Evolutionary conservation across 2,888 invertebrate genomes (phyloP), one percentile per base, ranked within the genome.

Genomic region (Aelia acuminata): DNA sequence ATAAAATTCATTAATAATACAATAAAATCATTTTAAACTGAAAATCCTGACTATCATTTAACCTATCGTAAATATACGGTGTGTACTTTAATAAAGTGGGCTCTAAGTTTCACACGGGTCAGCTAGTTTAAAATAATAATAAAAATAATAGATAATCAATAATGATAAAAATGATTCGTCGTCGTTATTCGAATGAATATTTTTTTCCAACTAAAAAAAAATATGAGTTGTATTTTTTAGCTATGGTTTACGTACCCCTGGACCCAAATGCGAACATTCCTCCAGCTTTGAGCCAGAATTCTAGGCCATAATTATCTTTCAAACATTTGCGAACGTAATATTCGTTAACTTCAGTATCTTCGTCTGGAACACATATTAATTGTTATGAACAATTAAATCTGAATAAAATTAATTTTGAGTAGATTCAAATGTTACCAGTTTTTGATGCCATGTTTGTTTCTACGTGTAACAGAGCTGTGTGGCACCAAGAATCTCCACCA

Each of bases 221-320:
- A n/a, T n/a, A n/a, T n/a, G n/a, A n/a, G n/a, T n/a, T n/a, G n/a
- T n/a, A n/a, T n/a, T n/a, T n/a, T 43, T 70, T 35, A 7, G 13
- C 18, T 35, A 15, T 20, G 3, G 35, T 20, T 39, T 43, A 18
- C 75, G 3, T 80, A 80, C 80, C 43, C 3, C 11, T n/a, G 3
- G 39, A n/a, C 11, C n/a, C 0, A 47, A 22, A 3, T n/a, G n/a
- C 22, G 11, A 47, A 80, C 5, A 80, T 13, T 18, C 80, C 80
- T 43, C 80, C 80, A 47, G 43, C 43, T n/a, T 80, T 80, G 43
- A 80, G 43, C 80, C 80, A 80, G n/a, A 80, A 80, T 35, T 39
- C 39, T 43, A 80, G n/a, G 43, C 80, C 43, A 47, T 43, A 80
- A n/a, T n/a, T 80, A 4, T 47, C 3, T 5, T 80, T 43, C 35